phyloP scores from a whole-genome alignment of 2,797 vertebrate genomes.

The Cuniculus paca region DNA sequence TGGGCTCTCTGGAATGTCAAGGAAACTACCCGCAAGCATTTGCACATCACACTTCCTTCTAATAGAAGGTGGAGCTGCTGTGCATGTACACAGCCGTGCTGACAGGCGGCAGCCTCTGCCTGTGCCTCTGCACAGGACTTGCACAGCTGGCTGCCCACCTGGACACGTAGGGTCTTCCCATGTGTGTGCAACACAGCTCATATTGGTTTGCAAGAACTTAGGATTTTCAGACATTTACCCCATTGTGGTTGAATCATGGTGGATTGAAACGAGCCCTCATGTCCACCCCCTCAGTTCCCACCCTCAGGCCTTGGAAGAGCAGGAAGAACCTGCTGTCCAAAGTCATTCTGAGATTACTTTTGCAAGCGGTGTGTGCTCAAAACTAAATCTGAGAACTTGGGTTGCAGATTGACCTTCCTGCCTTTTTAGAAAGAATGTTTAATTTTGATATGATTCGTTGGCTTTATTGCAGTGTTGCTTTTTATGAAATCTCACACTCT shows the following conservation, averaged over 20 bases:
- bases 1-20: not conserved
- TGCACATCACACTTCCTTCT: not conserved
- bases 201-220: not conserved
- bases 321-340: not conserved
- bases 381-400: not conserved
- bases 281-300: not conserved
- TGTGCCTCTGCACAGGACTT: not conserved
- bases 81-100: conserved; percentile 6
- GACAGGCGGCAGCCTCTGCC: not conserved
- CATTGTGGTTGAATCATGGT: not conserved
- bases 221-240: not conserved
- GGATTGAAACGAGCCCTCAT: not conserved
- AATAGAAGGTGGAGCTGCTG: not conserved
- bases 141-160: not conserved
- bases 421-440: not conserved
- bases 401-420: not conserved
- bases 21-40: not conserved
- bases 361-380: not conserved
- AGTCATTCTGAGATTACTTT: not conserved
- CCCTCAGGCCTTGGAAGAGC: not conserved
- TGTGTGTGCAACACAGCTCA: not conserved
- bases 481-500: not conserved
- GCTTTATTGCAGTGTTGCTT: not conserved
- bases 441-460: not conserved
- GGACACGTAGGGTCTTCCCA: not conserved